phyloP scores from a whole-genome alignment of 2,888 invertebrate genomes.

The Tenthredo amoena region DNA sequence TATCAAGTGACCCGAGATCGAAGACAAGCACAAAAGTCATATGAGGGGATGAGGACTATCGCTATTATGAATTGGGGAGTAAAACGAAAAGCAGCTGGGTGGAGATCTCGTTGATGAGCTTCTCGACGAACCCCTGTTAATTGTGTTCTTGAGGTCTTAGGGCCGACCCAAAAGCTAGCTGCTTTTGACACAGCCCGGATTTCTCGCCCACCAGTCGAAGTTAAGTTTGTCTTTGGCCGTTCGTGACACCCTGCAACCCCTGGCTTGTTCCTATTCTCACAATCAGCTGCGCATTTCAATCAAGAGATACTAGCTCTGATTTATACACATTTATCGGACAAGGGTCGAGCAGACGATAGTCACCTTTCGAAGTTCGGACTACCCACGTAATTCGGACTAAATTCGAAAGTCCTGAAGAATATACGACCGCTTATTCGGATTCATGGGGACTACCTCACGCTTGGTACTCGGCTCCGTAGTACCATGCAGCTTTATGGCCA shows the following conservation, averaged over 20 bases:
- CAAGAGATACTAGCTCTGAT: not conserved
- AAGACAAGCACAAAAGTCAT: too few species aligned
- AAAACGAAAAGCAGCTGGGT: not conserved
- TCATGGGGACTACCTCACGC: not conserved
- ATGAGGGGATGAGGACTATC: not conserved
- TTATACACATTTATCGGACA: not conserved
- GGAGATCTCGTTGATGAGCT: not conserved
- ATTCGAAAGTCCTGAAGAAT: not conserved
- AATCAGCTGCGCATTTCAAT: not conserved
- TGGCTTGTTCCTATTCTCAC: not conserved
- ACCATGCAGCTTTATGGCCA: conserved; percentile 34
- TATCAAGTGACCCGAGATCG: not conserved
- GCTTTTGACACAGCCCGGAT: not conserved
- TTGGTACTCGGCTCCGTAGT: not conserved
- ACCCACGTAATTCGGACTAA: not conserved
- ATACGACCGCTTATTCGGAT: not conserved
- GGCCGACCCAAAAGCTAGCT: not conserved
- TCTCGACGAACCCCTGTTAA: not conserved
- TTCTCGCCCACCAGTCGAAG: not conserved
- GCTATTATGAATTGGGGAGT: not conserved
- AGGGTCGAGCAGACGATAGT: not conserved
- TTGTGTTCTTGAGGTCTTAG: not conserved
- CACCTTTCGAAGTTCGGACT: not conserved
- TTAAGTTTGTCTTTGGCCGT: not conserved
- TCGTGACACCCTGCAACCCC: not conserved